Percentiles rank a stretch among this genome's conserved stretches.
These are phyloP conservation scores for Sipha flava DNA, from an alignment of 1,140 invertebrate species.

Conservation along the genomic window DNA sequence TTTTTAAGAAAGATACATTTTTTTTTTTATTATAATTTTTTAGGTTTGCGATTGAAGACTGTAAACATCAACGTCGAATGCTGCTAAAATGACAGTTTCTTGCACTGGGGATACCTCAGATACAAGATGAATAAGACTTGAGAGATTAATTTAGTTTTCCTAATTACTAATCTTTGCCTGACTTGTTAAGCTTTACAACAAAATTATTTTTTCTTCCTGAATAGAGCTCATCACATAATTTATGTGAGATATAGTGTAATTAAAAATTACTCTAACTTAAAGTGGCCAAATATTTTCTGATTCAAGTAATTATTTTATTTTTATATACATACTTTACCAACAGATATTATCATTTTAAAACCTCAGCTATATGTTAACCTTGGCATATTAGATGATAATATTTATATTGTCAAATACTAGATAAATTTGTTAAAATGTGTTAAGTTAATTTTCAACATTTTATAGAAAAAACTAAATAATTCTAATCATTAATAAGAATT, in stretches of 20 bases:
- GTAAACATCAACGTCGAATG: slow-evolving; percentile 31
- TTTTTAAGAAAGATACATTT: background rate
- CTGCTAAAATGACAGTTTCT: slow-evolving; percentile 28
- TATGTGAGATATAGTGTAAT: background rate
- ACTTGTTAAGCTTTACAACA: background rate
- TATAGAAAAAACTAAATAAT: no score
- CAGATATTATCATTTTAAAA: background rate
- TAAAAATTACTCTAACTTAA: background rate
- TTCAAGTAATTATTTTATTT: background rate
- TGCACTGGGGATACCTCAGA: slow-evolving; percentile 32
- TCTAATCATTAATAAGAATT: no score
- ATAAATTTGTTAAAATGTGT: no score
- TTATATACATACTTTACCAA: background rate
- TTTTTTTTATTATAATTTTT: background rate
- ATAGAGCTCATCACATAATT: background rate
- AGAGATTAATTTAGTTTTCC: background rate
- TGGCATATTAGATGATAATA: background rate
- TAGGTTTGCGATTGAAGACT: slow-evolving; percentile 34
- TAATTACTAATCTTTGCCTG: background rate
- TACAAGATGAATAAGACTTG: slow-evolving; percentile 25
- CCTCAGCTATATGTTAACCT: background rate
- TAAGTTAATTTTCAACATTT: no score
- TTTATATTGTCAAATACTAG: no score
- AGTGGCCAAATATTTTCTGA: background rate
- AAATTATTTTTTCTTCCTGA: background rate